phyloP scores from a whole-genome alignment of 2,888 invertebrate species.

The Philopedon plagiatum region DNA sequence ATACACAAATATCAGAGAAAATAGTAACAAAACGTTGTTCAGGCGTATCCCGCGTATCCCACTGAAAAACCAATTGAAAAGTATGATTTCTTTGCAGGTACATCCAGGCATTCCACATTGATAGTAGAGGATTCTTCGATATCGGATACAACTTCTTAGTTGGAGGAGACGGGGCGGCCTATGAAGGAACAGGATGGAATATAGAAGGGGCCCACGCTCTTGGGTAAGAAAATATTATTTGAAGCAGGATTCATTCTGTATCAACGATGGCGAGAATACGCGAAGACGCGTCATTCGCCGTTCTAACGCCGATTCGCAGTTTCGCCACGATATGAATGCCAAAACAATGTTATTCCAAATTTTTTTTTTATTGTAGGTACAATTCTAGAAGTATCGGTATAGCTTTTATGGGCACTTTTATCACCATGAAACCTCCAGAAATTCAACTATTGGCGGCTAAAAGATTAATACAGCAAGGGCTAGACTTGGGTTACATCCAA shows the following conservation, averaged over 20 bases:
- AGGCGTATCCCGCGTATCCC: no score
- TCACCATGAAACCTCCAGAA: constrained; percentile 69
- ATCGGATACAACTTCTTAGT: constrained; percentile 85
- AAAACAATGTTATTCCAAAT: no score
- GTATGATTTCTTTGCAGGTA: constrained; percentile 33
- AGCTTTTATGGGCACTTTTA: constrained; percentile 82
- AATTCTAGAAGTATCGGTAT: constrained; percentile 79
- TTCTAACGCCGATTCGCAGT: no score
- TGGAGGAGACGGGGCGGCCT: constrained; percentile 85
- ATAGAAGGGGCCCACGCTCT: constrained; percentile 79
- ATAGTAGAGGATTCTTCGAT: constrained; percentile 76
- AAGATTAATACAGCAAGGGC: constrained; percentile 75
- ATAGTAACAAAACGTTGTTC: no score
- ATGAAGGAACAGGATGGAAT: constrained; percentile 84
- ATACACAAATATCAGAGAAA: no score
- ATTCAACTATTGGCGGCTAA: constrained; percentile 75
- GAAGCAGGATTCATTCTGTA: no score
- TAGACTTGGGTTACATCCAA: constrained; percentile 74
- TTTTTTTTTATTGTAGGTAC: constrained; percentile 66
- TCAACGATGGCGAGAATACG: no score
- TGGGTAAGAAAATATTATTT: constrained; percentile 61
- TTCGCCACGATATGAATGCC: no score
- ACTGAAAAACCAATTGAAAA: no score
- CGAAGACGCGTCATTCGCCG: no score
- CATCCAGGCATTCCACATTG: constrained; percentile 81